phyloP scores from a whole-genome alignment of 2,888 invertebrate genomes.

The Geophilus truncorum region DNA sequence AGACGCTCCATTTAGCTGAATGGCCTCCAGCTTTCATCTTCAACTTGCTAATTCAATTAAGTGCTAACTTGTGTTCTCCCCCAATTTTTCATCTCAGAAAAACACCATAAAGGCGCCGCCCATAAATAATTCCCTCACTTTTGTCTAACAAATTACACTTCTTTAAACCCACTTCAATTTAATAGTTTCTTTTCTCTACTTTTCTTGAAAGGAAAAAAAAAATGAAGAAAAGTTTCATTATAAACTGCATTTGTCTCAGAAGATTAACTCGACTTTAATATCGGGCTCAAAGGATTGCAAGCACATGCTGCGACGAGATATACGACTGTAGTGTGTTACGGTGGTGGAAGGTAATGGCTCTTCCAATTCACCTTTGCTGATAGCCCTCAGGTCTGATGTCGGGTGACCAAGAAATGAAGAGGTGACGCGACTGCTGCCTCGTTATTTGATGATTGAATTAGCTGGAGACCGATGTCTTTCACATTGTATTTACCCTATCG shows the following conservation, averaged over 20 bases:
- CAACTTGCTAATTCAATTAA: constrained; percentile 27
- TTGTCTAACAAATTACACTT: constrained; percentile 13
- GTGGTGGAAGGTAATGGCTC: neutral
- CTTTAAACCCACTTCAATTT: neutral
- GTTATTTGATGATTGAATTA: constrained; percentile 25
- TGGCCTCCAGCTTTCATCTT: constrained; percentile 10
- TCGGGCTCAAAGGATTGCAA: neutral
- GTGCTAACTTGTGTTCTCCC: constrained; percentile 8
- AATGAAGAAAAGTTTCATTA: neutral
- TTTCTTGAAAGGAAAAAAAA: neutral
- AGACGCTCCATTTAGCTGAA: neutral
- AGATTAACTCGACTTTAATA: neutral
- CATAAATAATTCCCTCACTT: constrained; percentile 15
- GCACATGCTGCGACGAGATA: neutral
- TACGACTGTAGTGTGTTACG: neutral
- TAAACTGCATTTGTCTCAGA: neutral
- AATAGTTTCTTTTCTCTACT: neutral
- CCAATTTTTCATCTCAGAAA: constrained; percentile 1
- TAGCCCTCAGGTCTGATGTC: neutral
- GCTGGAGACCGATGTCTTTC: neutral
- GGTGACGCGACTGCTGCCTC: constrained; percentile 12
- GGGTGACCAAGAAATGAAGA: constrained; percentile 16
- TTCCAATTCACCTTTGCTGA: constrained; percentile 12
- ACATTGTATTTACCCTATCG: neutral
- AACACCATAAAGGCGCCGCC: constrained; percentile 27